Percentiles rank a stretch among this genome's conserved stretches.
phyloP scores from a whole-genome alignment of 2,888 invertebrate genomes.

The Caenorhabditis sp. region DNA sequence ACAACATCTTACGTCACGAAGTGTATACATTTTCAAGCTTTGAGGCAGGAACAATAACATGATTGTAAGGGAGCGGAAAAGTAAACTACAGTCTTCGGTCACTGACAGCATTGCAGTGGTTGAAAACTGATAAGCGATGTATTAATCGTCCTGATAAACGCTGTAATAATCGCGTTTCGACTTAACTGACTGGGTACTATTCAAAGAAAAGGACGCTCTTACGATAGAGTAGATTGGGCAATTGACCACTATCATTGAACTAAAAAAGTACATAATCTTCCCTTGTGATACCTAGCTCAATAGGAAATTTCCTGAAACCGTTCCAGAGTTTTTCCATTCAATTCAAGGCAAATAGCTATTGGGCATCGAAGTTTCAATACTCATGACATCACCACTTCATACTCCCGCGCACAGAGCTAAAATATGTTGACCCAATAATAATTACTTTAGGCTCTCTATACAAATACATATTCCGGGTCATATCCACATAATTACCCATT shows the following conservation, averaged over 20 bases:
- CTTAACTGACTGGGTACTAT: neutral
- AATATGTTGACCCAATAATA: neutral
- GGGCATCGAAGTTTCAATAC: neutral
- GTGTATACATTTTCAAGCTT: no score
- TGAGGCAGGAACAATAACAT: no score
- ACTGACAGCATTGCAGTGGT: neutral
- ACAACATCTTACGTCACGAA: neutral
- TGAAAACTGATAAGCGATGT: no score
- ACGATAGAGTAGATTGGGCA: neutral
- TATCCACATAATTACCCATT: slow-evolving; percentile 25
- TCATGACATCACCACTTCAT: slow-evolving; percentile 17
- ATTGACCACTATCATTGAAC: no score
- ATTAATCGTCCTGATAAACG: no score
- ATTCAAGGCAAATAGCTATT: no score
- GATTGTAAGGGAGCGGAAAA: neutral
- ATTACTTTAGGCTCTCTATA: neutral
- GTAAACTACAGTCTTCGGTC: neutral
- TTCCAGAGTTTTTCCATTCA: no score
- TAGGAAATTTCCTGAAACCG: no score
- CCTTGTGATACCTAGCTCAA: no score
- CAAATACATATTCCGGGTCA: slow-evolving; percentile 35
- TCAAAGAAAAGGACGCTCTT: neutral
- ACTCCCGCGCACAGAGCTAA: neutral
- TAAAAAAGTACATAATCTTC: no score
- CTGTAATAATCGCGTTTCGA: no score